Percentiles rank a stretch among this genome's conserved stretches.
These are phyloP conservation scores for Ceratoteleas bidentatus DNA, from an alignment of 1,140 invertebrate genomes.

Conservation along the genomic window DNA sequence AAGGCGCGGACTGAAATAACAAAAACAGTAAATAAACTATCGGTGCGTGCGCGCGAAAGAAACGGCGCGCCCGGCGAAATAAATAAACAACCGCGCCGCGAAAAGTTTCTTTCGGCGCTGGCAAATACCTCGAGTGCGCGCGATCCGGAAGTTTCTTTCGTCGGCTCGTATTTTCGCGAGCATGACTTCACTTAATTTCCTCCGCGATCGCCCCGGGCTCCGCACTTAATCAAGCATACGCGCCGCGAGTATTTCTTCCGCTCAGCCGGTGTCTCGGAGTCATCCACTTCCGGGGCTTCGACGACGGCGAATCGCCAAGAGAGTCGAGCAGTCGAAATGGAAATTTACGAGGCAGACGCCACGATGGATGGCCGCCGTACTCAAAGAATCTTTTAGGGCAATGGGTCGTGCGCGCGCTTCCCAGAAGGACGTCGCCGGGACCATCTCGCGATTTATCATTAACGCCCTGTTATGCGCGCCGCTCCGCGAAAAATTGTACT, in stretches of 20 bases:
- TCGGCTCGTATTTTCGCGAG: conserved; percentile 64
- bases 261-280: conserved; percentile 47
- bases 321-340: conserved; percentile 70
- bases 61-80: conserved; percentile 43
- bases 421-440: conserved; percentile 51
- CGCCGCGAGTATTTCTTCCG: conserved; percentile 59
- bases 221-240: conserved; percentile 62
- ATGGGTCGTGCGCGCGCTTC: conserved; percentile 72
- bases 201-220: conserved; percentile 51
- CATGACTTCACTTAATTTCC: conserved; percentile 66
- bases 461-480: conserved; percentile 49
- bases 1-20: conserved; percentile 39
- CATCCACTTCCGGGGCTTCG: conserved; percentile 61
- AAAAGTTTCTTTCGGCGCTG: conserved; percentile 45
- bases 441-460: conserved; percentile 67
- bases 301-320: conserved; percentile 73
- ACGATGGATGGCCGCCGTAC: conserved; percentile 69
- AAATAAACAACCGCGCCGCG: too few species aligned
- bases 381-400: conserved; percentile 73
- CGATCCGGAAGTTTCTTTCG: conserved; percentile 62
- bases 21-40: conserved; percentile 59
- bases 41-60: conserved; percentile 46
- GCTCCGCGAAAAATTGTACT: conserved; percentile 46
- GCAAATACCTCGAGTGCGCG: conserved; percentile 57
- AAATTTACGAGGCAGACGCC: conserved; percentile 72